phyloP scores from a whole-genome alignment of 2,113 vertebrate genomes.

The Sinocyclocheilus rhinocerous region DNA sequence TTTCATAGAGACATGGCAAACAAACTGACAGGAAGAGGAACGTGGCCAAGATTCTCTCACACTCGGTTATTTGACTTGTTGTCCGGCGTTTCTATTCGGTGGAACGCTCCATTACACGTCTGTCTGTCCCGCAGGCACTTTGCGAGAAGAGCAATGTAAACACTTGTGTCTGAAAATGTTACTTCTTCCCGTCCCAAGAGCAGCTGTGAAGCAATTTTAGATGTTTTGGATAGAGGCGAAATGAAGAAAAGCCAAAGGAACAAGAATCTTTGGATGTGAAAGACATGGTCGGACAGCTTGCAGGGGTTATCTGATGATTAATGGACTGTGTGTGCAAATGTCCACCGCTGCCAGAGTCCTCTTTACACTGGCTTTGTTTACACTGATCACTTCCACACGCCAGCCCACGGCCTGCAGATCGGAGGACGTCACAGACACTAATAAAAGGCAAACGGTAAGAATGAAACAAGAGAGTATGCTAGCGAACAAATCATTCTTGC shows the following conservation, averaged over 20 bases:
- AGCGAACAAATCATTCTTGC: not conserved
- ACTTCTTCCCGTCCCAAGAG: constrained; percentile 23
- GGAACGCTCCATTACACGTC: constrained; percentile 15
- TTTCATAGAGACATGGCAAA: constrained; percentile 51
- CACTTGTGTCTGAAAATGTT: constrained; percentile 33
- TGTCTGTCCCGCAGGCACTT: constrained; percentile 22
- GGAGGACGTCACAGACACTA: not conserved
- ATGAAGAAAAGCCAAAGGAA: constrained; percentile 1
- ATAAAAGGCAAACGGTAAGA: not conserved
- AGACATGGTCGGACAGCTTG: constrained; percentile 13
- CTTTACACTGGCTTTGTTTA: constrained; percentile 29
- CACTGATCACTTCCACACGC: constrained; percentile 36
- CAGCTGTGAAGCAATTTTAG: constrained; percentile 43
- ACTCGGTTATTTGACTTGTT: constrained; percentile 34
- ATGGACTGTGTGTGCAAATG: constrained; percentile 25
- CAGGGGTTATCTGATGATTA: constrained; percentile 43
- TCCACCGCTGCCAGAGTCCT: constrained; percentile 31
- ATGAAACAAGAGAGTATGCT: not conserved
- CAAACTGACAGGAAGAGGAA: constrained; percentile 42
- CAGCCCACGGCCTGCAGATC: not conserved
- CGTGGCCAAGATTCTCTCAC: constrained; percentile 21
- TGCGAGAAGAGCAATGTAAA: constrained; percentile 31
- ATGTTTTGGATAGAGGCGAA: not conserved
- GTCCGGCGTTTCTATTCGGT: constrained; percentile 12
- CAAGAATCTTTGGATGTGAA: constrained; percentile 15